Evolutionary conservation across 1,140 invertebrate species (phyloP).

Genomic region (Drosophila arizonae): DNA sequence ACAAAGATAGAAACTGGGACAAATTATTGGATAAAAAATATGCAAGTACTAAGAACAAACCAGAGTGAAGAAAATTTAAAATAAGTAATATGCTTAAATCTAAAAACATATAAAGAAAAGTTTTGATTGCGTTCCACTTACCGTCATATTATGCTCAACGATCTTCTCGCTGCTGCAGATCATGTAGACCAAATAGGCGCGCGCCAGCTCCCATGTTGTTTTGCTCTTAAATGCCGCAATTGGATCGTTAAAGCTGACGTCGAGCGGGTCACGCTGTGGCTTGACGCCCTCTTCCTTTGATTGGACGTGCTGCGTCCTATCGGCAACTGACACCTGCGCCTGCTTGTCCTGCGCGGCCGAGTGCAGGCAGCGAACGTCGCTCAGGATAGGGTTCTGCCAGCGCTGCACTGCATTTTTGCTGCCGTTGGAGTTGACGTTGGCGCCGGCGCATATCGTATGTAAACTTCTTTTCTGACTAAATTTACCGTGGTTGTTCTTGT

Average conservation of each 20-base stretch:
- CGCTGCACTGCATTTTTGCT: not conserved
- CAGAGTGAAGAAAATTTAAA: not conserved
- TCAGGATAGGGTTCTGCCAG: conserved; percentile 8
- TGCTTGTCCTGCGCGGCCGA: conserved; percentile 17
- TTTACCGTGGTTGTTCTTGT: no score
- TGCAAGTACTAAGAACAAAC: not conserved
- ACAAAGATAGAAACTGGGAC: no score
- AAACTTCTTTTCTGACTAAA: not conserved
- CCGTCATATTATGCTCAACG: conserved; percentile 97
- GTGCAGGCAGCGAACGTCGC: conserved; percentile 16
- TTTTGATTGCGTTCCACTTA: conserved; percentile 83
- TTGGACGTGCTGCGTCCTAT: not conserved
- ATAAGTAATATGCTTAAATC: not conserved
- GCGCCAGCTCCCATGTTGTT: conserved; percentile 95
- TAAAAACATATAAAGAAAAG: not conserved
- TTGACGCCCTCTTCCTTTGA: conserved; percentile 34
- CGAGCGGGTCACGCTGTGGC: conserved; percentile 89
- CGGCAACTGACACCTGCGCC: conserved; percentile 17
- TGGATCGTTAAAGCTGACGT: conserved; percentile 93
- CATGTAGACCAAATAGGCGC: conserved; percentile 96
- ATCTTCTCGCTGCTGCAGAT: conserved; percentile 95
- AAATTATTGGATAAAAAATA: no score
- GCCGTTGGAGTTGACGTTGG: not conserved
- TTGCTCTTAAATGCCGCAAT: conserved; percentile 96
- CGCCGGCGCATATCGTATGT: not conserved